Percentiles rank a stretch among this genome's conserved stretches.
These are phyloP conservation scores for Carpatolechia fugitivella DNA, from an alignment of 2,888 invertebrate species.

Conservation along the genomic window DNA sequence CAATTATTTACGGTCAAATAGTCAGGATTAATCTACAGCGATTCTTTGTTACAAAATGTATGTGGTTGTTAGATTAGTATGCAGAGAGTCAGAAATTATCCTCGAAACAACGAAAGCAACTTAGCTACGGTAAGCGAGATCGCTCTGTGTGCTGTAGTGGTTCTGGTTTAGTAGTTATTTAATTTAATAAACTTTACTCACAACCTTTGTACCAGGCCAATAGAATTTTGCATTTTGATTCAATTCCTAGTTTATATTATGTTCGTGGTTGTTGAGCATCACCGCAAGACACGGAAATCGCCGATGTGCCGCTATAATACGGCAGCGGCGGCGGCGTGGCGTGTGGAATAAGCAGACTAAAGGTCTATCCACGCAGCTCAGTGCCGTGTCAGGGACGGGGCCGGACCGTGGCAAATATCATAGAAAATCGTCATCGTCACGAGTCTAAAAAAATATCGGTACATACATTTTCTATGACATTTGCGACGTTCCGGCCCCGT, in stretches of 20 bases:
- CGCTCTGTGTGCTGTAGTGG: neutral
- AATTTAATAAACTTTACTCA: neutral
- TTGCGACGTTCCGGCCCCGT: no score
- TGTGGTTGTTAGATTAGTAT: no score
- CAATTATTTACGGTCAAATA: neutral
- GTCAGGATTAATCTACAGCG: no score
- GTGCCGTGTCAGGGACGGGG: no score
- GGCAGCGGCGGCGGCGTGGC: no score
- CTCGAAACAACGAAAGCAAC: neutral
- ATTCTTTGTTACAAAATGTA: no score
- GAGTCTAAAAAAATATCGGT: no score
- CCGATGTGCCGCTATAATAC: slow-evolving; percentile 7
- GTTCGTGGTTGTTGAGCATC: slow-evolving; percentile 4
- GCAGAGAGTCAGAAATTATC: no score
- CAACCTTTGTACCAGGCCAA: slow-evolving; percentile 16
- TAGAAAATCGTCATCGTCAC: no score
- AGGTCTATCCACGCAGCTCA: no score
- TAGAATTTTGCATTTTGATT: slow-evolving; percentile 15
- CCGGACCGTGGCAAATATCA: no score
- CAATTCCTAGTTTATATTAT: slow-evolving; percentile 16
- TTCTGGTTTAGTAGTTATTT: slow-evolving; percentile 7
- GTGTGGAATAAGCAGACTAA: neutral
- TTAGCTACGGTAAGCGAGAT: neutral
- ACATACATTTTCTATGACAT: no score
- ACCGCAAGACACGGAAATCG: slow-evolving; percentile 21